These are phyloP conservation scores for Patella pellucida DNA, from an alignment of 2,888 invertebrate genomes.

Conservation along the genomic window DNA sequence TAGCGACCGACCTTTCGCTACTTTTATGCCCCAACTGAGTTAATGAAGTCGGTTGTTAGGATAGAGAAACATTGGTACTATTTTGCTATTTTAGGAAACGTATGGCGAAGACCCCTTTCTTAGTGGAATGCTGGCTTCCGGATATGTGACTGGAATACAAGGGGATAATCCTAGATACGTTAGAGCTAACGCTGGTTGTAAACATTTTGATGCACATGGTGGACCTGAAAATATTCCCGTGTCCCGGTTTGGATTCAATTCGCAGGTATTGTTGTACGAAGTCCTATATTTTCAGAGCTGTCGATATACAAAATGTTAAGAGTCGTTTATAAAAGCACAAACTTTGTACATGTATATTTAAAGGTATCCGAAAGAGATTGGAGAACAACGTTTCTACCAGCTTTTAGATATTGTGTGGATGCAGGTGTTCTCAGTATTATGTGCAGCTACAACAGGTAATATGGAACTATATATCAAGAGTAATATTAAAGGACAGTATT, in stretches of 20 bases:
- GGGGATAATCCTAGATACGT: conserved; percentile 62
- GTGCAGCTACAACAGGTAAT: conserved; percentile 66
- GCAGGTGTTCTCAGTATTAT: conserved; percentile 64
- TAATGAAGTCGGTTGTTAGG: too few relatives aligned
- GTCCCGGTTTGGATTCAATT: conserved; percentile 56
- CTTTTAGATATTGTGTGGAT: conserved; percentile 62
- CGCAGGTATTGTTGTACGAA: conserved; percentile 44
- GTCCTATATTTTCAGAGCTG: not conserved
- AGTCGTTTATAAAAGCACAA: not conserved
- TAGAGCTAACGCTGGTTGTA: conserved; percentile 65
- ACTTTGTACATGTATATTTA: not conserved
- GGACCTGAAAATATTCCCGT: conserved; percentile 67
- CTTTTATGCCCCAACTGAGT: too few relatives aligned
- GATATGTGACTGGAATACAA: conserved; percentile 66
- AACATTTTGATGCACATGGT: conserved; percentile 66
- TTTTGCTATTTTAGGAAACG: conserved; percentile 55
- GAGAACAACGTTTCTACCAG: conserved; percentile 64
- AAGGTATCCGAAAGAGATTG: conserved; percentile 62
- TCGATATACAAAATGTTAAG: not conserved
- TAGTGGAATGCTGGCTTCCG: conserved; percentile 52
- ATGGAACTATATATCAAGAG: not conserved
- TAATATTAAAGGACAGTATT: too few relatives aligned
- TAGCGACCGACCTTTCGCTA: too few relatives aligned
- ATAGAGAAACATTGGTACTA: not conserved
- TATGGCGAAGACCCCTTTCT: conserved; percentile 69